Conservation (phyloP, 2,113 vertebrate species). For the Sinosuthora webbiana region DNA sequence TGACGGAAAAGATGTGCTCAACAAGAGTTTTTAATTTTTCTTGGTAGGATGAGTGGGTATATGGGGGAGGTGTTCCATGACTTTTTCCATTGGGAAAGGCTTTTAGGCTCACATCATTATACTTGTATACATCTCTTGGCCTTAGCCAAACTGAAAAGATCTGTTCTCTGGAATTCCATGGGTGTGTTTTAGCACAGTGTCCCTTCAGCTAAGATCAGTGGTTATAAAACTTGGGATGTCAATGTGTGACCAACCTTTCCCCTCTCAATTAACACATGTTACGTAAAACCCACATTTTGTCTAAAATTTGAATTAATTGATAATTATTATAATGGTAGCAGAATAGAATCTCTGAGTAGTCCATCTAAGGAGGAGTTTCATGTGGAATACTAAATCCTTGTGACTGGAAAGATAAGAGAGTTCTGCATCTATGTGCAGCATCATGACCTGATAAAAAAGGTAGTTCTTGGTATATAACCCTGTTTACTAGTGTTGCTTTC, state of each 20-base stretch:
- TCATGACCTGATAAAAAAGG: background rate
- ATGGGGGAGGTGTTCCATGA: slow-evolving; percentile 7
- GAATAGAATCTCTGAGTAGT: background rate
- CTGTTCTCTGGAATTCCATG: background rate
- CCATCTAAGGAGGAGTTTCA: background rate
- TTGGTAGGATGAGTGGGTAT: background rate
- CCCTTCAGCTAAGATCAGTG: background rate
- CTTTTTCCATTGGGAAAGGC: background rate
- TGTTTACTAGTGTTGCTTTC: background rate
- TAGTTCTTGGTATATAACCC: background rate
- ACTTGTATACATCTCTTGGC: background rate
- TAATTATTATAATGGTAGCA: background rate
- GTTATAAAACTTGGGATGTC: background rate
- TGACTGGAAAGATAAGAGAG: background rate
- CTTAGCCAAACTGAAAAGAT: background rate
- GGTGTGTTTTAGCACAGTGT: background rate
- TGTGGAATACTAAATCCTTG: background rate
- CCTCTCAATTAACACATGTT: background rate
- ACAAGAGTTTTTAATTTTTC: background rate
- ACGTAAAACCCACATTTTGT: background rate
- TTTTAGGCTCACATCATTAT: background rate
- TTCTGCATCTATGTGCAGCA: background rate
- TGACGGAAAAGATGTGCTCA: background rate
- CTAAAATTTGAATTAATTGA: background rate
- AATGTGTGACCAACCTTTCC: background rate